phyloP scores from a whole-genome alignment of 2,113 vertebrate species.

The Emydocephalus ijimae region DNA sequence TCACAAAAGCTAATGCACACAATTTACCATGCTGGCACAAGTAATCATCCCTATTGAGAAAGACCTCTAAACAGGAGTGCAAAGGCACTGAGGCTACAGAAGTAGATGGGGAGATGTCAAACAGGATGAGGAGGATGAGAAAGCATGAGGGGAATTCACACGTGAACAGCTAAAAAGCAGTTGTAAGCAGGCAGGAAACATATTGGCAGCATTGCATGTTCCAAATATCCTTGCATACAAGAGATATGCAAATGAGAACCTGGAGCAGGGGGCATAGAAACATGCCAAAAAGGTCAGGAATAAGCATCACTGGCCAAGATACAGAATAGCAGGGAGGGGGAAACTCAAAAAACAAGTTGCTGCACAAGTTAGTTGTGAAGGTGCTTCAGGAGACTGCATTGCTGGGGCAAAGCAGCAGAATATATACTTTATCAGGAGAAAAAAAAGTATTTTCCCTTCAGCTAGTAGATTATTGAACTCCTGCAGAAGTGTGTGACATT shows the following conservation, averaged over 20 bases:
- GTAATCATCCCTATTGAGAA: not conserved
- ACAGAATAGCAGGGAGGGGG: not conserved
- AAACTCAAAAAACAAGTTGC: not conserved
- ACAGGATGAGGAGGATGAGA: not conserved
- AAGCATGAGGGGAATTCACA: not conserved
- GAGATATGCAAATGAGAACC: not conserved
- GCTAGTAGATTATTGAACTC: not conserved
- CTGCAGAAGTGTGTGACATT: not conserved
- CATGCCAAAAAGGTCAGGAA: not conserved
- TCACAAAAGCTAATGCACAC: constrained; percentile 7
- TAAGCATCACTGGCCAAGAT: not conserved
- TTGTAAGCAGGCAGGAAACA: not conserved
- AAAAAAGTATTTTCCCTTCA: not conserved
- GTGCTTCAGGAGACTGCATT: not conserved
- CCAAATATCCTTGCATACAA: not conserved
- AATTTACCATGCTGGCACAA: not conserved
- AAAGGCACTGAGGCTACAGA: not conserved
- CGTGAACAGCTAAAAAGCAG: not conserved
- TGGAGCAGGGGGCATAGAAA: not conserved
- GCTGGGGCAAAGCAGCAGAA: not conserved
- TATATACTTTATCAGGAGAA: not conserved
- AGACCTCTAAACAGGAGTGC: not conserved
- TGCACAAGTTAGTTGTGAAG: not conserved
- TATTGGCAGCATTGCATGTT: not conserved
- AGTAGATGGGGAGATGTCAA: not conserved